Percentiles rank a stretch among this genome's conserved stretches.
These are phyloP conservation scores for Agelas oroides DNA, from an alignment of 37 sponge, comb jelly and placozoan genomes.

Conservation along the genomic window DNA sequence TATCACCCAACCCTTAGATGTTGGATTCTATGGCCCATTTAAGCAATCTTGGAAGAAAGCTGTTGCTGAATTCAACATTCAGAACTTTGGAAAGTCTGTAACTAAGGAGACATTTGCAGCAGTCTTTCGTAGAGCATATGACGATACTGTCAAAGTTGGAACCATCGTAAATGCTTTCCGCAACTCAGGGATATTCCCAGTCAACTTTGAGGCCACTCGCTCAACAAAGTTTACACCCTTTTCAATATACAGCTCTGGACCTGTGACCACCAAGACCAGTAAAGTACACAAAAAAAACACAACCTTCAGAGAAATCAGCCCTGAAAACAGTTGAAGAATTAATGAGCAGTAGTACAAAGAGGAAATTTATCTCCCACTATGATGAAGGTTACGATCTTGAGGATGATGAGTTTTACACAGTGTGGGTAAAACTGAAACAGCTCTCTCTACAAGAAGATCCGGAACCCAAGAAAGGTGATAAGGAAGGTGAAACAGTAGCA, in stretches of 20 bases:
- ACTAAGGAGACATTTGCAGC: slow-evolving; percentile 23
- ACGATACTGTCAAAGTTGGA: slow-evolving; percentile 24
- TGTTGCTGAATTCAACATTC: not conserved
- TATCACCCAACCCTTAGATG: slow-evolving; percentile 32
- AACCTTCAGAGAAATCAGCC: too few species aligned
- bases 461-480: too few species aligned
- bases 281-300: too few species aligned
- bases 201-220: slow-evolving; percentile 17
- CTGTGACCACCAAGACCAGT: too few species aligned
- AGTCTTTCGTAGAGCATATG: slow-evolving; percentile 40
- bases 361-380: not conserved
- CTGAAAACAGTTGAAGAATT: not conserved
- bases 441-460: too few species aligned
- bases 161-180: slow-evolving; percentile 39
- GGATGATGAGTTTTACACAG: slow-evolving; percentile 28
- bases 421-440: slow-evolving; percentile 16
- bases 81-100: not conserved
- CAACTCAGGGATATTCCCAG: slow-evolving; percentile 29
- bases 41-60: slow-evolving; percentile 13
- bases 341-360: slow-evolving; percentile 5
- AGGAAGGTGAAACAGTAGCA: too few species aligned
- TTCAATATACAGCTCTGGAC: too few species aligned
- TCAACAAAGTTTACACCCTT: not conserved
- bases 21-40: slow-evolving; percentile 27
- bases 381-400: slow-evolving; percentile 47